Percentiles rank a stretch among this genome's conserved stretches.
phyloP scores from a whole-genome alignment of 2,888 invertebrate species.

The Trichacis sp. region DNA sequence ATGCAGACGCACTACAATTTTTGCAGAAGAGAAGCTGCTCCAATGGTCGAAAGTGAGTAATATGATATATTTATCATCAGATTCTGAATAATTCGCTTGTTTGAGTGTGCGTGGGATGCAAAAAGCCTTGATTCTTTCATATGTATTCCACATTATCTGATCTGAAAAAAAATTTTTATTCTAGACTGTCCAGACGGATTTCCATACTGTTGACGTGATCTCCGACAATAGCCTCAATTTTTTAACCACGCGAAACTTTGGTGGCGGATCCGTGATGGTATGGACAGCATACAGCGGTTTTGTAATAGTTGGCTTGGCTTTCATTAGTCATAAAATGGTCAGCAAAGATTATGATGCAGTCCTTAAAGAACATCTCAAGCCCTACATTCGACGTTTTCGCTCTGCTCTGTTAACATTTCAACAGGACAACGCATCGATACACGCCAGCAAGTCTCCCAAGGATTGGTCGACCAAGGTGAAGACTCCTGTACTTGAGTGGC shows the following conservation, averaged over 20 bases:
- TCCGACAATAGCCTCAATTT: background rate
- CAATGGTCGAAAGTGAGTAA: too few relatives aligned
- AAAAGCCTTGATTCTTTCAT: too few relatives aligned
- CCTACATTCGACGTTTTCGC: slow-evolving; percentile 4
- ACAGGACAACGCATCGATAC: slow-evolving; percentile 8
- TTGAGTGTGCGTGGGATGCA: too few relatives aligned
- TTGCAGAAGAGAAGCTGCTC: background rate
- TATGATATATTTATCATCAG: too few relatives aligned
- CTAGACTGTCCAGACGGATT: slow-evolving; percentile 5
- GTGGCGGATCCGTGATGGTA: slow-evolving; percentile 4
- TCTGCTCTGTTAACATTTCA: slow-evolving; percentile 7
- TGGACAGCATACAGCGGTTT: slow-evolving; percentile 9
- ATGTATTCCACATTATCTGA: slow-evolving; percentile 7
- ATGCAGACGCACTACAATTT: too few relatives aligned
- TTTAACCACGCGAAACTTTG: slow-evolving; percentile 9
- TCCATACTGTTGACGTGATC: background rate
- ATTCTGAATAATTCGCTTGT: too few relatives aligned
- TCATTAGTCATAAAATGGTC: background rate
- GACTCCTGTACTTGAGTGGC: background rate
- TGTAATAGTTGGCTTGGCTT: background rate
- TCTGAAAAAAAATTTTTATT: slow-evolving; percentile 7
- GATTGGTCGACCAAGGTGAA: slow-evolving; percentile 2
- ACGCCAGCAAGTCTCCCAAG: slow-evolving; percentile 7
- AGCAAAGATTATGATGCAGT: background rate
- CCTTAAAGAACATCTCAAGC: slow-evolving; percentile 2